Evolutionary conservation across 1,140 invertebrate species (phyloP).

Genomic region (Macrobrachium rosenbergii): DNA sequence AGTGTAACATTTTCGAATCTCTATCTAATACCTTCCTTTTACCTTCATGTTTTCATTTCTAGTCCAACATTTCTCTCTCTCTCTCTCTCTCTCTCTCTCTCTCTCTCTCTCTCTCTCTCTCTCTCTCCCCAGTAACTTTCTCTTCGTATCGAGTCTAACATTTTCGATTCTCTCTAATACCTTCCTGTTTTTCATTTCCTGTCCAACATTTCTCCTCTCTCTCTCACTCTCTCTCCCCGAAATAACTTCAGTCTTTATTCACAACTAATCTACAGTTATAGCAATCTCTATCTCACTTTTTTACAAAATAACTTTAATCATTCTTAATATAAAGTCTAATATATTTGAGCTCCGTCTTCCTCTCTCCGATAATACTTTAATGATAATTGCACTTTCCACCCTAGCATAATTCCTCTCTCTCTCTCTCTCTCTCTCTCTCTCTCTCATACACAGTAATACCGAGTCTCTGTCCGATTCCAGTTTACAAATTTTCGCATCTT

Average conservation of each 20-base stretch:
- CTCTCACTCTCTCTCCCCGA: not conserved
- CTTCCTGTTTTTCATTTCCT: no score
- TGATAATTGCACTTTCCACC: no score
- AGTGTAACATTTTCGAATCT: not conserved
- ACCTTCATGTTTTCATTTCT: not conserved
- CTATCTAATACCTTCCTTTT: not conserved
- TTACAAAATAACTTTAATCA: no score
- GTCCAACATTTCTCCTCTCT: not conserved
- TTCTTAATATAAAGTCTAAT: not conserved
- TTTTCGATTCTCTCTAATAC: no score
- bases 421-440: conserved; percentile 31
- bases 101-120: not conserved
- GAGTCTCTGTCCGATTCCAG: no score
- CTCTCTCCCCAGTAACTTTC: no score
- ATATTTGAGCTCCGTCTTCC: not conserved
- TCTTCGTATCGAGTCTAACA: no score
- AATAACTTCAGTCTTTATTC: no score
- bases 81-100: conserved; percentile 19
- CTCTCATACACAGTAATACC: not conserved
- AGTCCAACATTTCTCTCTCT: no score
- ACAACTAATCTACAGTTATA: no score
- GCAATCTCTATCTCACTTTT: no score
- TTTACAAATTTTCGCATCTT: no score
- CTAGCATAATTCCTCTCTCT: not conserved
- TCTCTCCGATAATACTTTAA: not conserved